These are phyloP conservation scores for Rugalucina vietnamica DNA, from an alignment of 2,888 invertebrate species.

Conservation along the genomic window DNA sequence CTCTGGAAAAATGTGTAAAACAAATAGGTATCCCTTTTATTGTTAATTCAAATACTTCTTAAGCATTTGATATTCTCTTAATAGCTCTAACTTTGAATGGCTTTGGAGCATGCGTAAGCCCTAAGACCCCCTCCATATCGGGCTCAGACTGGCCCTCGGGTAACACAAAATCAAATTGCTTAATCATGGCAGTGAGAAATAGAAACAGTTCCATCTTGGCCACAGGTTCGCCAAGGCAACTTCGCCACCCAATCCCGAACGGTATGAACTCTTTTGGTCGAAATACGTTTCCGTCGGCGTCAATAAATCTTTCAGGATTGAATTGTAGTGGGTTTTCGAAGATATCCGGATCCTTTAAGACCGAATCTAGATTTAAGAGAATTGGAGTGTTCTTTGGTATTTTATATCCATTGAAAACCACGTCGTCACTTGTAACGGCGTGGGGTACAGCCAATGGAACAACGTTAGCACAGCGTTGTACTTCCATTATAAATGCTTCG, in stretches of 20 bases:
- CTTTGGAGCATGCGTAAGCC: neutral
- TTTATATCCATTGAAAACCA: constrained; percentile 71
- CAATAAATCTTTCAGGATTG: constrained; percentile 79
- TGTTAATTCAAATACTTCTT: too few relatives aligned
- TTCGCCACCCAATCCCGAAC: constrained; percentile 70
- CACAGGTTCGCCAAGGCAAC: constrained; percentile 52
- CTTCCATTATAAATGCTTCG: constrained; percentile 70
- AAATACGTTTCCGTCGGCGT: constrained; percentile 57
- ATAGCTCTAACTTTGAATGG: too few relatives aligned
- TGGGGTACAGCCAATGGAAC: constrained; percentile 79
- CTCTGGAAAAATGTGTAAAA: too few relatives aligned
- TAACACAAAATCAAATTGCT: constrained; percentile 33
- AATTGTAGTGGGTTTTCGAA: constrained; percentile 77
- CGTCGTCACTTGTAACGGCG: constrained; percentile 51
- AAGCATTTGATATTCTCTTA: too few relatives aligned
- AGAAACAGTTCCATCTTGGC: constrained; percentile 64
- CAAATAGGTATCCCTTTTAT: too few relatives aligned
- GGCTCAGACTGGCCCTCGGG: neutral
- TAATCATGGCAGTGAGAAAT: constrained; percentile 48
- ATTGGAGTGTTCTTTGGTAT: constrained; percentile 72
- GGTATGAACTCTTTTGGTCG: constrained; percentile 61
- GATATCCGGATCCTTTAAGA: constrained; percentile 47
- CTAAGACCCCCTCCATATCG: neutral
- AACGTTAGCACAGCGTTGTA: constrained; percentile 80
- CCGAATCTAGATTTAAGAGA: constrained; percentile 48